Percentiles rank a stretch among this genome's conserved stretches.
phyloP scores from a whole-genome alignment of 2,888 invertebrate species.

The Malachius bipustulatus region DNA sequence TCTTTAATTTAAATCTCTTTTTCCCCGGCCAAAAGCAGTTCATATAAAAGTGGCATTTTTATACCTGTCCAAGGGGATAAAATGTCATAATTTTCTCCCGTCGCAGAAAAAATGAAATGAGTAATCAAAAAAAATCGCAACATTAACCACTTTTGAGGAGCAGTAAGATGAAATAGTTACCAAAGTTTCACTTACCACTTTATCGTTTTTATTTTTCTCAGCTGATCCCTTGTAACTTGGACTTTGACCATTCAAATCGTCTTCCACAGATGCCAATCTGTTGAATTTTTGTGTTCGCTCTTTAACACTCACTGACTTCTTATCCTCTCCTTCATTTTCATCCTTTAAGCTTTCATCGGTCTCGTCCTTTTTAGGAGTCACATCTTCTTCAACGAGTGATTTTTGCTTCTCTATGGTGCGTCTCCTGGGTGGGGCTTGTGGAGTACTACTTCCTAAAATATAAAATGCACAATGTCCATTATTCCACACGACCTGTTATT shows the following conservation, averaged over 20 bases:
- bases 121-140: too few relatives aligned
- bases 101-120: too few relatives aligned
- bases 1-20: too few relatives aligned
- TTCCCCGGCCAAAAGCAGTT: too few relatives aligned
- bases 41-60: too few relatives aligned
- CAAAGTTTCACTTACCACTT: constrained; percentile 42
- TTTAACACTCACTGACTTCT: constrained; percentile 64
- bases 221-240: constrained; percentile 38
- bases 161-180: constrained; percentile 5
- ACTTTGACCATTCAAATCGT: constrained; percentile 38
- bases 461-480: too few relatives aligned
- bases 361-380: constrained; percentile 13
- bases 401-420: constrained; percentile 40
- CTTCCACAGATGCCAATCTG: constrained; percentile 75
- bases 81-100: too few relatives aligned
- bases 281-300: constrained; percentile 90
- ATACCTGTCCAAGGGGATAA: too few relatives aligned
- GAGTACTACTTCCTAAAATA: constrained; percentile 26
- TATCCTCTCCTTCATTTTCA: constrained; percentile 20
- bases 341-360: constrained; percentile 7
- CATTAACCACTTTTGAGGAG: too few relatives aligned
- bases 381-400: constrained; percentile 15
- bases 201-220: constrained; percentile 45
- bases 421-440: constrained; percentile 44
- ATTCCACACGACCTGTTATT: too few relatives aligned